A percentile compares a stretch with the other conserved stretches of the same genome.
These are phyloP conservation scores for Eledona agricola DNA, from an alignment of 2,888 invertebrate genomes.

Conservation along the genomic window DNA sequence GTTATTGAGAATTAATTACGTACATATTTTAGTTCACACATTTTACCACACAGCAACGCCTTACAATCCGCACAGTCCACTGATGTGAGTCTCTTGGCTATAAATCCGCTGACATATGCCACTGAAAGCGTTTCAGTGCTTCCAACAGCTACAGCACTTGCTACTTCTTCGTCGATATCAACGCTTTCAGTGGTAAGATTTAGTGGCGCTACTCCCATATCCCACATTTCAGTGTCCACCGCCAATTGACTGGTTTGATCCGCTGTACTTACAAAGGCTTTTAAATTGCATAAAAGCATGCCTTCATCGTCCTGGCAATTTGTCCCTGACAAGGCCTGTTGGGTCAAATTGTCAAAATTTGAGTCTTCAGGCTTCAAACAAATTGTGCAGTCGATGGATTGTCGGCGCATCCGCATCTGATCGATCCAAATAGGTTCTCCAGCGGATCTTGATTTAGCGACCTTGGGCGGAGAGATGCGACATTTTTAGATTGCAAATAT, in stretches of 20 bases:
- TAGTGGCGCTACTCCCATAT: slow-evolving; percentile 1
- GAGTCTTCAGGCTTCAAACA: slow-evolving; percentile 34
- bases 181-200: background rate
- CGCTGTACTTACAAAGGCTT: slow-evolving; percentile 9
- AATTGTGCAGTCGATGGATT: slow-evolving; percentile 39
- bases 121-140: background rate
- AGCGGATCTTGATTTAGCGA: slow-evolving; percentile 40
- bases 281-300: slow-evolving; percentile 14
- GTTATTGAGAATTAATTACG: too few relatives aligned
- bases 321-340: background rate
- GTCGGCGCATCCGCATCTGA: slow-evolving; percentile 40
- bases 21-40: too few relatives aligned
- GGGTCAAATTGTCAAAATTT: slow-evolving; percentile 35
- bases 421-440: slow-evolving; percentile 39
- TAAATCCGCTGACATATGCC: slow-evolving; percentile 6
- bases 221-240: slow-evolving; percentile 1
- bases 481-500: slow-evolving; percentile 10
- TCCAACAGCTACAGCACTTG: slow-evolving; percentile 4
- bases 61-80: background rate
- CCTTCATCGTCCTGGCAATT: slow-evolving; percentile 38
- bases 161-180: background rate
- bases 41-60: background rate
- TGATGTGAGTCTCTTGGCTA: slow-evolving; percentile 1
- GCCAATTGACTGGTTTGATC: background rate
- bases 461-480: slow-evolving; percentile 22